phyloP scores from a whole-genome alignment of 2,113 vertebrate genomes.

The Oncorhynchus masou region DNA sequence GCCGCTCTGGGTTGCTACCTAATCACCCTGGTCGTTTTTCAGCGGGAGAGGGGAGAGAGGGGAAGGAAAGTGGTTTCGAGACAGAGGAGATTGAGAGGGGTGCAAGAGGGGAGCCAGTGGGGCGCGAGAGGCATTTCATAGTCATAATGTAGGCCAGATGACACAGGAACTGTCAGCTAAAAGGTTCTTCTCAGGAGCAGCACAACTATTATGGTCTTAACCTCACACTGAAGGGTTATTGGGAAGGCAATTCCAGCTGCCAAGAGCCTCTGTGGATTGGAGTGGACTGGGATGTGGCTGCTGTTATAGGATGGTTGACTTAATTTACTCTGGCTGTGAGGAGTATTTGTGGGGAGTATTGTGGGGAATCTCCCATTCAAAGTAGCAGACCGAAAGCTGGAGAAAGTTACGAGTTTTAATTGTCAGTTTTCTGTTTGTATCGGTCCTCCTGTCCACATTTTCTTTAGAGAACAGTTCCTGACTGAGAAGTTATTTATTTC shows the following conservation, averaged over 20 bases:
- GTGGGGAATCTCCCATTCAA: no score
- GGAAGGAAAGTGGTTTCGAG: no score
- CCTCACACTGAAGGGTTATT: background rate
- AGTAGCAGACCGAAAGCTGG: background rate
- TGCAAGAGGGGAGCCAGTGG: background rate
- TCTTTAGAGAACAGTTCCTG: no score
- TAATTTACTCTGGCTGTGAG: background rate
- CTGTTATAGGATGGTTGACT: background rate
- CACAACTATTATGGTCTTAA: background rate
- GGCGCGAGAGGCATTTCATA: conserved; percentile 2
- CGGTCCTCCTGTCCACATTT: no score
- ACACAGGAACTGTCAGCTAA: background rate
- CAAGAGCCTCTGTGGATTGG: background rate
- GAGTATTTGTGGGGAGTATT: background rate
- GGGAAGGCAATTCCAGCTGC: background rate
- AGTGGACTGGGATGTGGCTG: background rate
- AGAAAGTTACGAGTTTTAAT: background rate
- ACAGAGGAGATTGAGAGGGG: background rate
- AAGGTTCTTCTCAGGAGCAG: background rate
- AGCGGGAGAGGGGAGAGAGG: background rate
- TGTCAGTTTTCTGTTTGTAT: background rate
- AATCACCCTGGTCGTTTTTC: conserved; percentile 24
- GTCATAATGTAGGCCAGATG: background rate
- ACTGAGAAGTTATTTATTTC: no score
- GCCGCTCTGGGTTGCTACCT: conserved; percentile 17